Conservation (phyloP, 2,113 vertebrate species). For the Nibea albiflora region DNA sequence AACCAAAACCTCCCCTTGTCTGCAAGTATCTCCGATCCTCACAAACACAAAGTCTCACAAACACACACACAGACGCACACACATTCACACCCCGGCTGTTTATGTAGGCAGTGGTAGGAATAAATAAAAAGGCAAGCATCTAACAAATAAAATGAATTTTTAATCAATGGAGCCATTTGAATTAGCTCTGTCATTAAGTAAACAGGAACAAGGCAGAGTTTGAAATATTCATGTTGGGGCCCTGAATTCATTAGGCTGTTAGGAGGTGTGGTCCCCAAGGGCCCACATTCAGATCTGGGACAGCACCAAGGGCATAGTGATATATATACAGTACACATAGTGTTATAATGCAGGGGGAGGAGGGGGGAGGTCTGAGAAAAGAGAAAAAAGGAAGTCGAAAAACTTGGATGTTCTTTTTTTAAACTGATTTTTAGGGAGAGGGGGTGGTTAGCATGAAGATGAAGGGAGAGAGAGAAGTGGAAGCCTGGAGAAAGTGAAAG, state of each 20-base stretch:
- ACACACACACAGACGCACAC: neutral
- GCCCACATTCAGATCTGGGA: slow-evolving; percentile 71
- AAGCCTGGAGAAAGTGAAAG: slow-evolving; percentile 50
- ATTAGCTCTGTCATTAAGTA: slow-evolving; percentile 81
- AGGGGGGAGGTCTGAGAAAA: slow-evolving; percentile 12
- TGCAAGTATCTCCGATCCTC: slow-evolving; percentile 11
- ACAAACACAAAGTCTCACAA: slow-evolving; percentile 12
- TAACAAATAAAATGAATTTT: slow-evolving; percentile 82
- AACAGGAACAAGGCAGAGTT: slow-evolving; percentile 75
- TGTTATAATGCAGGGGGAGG: slow-evolving; percentile 5
- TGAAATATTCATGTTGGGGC: slow-evolving; percentile 80
- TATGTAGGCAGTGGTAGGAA: slow-evolving; percentile 52
- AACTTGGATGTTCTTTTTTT: slow-evolving; percentile 49
- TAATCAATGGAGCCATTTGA: slow-evolving; percentile 77
- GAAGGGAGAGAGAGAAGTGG: slow-evolving; percentile 33
- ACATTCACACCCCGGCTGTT: slow-evolving; percentile 35
- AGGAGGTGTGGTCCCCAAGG: slow-evolving; percentile 62
- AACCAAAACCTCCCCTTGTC: slow-evolving; percentile 51
- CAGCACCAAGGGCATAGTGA: slow-evolving; percentile 54
- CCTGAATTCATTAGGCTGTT: slow-evolving; percentile 69
- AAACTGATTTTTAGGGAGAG: slow-evolving; percentile 53
- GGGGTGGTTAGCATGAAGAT: slow-evolving; percentile 45
- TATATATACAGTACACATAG: slow-evolving; percentile 36
- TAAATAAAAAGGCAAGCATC: slow-evolving; percentile 71
- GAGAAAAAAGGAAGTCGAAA: slow-evolving; percentile 14